These are phyloP conservation scores for Melanogrammus aeglefinus DNA, from an alignment of 2,797 vertebrate genomes.

Conservation along the genomic window DNA sequence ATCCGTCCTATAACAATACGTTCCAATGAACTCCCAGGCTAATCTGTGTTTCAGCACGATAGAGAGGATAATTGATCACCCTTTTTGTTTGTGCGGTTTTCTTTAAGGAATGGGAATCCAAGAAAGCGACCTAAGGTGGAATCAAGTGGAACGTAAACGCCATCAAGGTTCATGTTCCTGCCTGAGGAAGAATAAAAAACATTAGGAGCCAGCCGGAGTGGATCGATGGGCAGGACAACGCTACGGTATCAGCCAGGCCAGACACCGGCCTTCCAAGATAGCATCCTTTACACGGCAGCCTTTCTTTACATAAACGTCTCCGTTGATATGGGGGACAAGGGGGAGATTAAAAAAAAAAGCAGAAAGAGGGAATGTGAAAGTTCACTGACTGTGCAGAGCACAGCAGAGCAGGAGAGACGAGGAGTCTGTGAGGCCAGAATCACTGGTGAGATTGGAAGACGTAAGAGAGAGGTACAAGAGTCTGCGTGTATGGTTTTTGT, in stretches of 20 bases:
- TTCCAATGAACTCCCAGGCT: background rate
- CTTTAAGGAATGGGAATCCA: constrained; percentile 3
- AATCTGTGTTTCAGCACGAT: background rate
- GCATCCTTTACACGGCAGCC: background rate
- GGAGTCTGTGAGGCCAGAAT: too few species aligned
- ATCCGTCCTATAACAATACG: background rate
- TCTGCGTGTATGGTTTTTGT: background rate
- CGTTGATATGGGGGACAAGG: background rate
- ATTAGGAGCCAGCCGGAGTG: background rate
- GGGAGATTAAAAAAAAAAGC: background rate
- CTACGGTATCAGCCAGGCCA: too few species aligned
- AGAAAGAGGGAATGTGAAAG: background rate
- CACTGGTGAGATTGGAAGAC: background rate
- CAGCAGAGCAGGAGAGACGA: background rate
- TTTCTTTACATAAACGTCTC: background rate
- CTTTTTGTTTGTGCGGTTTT: background rate
- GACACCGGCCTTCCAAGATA: background rate
- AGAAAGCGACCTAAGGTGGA: background rate
- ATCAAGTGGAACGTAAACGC: background rate
- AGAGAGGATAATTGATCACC: background rate
- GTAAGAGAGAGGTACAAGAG: background rate
- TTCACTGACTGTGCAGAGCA: constrained; percentile 28
- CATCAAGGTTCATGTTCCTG: background rate
- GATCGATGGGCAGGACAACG: too few species aligned
- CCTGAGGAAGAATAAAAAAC: background rate